These are phyloP conservation scores for Amphipyra tragopoginis DNA, from an alignment of 2,888 invertebrate genomes.

Conservation along the genomic window DNA sequence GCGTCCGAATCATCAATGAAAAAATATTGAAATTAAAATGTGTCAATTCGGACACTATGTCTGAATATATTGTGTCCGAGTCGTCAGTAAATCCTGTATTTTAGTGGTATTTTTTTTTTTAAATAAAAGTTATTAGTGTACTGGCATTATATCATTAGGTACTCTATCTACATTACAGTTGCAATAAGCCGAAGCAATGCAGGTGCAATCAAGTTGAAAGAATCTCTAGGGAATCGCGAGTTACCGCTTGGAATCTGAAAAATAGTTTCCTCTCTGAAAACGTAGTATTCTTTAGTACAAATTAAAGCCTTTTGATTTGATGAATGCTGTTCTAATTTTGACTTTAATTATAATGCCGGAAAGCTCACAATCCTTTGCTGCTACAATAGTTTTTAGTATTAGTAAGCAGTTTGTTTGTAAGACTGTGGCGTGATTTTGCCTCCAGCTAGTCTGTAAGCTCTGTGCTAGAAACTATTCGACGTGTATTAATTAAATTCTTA, in stretches of 20 bases:
- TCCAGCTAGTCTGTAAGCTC: slow-evolving; percentile 26
- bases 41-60: too few species aligned
- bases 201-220: slow-evolving; percentile 39
- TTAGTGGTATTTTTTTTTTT: too few species aligned
- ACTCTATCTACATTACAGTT: slow-evolving; percentile 4
- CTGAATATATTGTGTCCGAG: too few species aligned
- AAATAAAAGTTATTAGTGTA: too few species aligned
- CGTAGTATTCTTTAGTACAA: slow-evolving; percentile 30
- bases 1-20: too few species aligned
- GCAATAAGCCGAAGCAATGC: slow-evolving; percentile 19
- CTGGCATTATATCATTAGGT: neutral
- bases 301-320: slow-evolving; percentile 31
- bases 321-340: neutral
- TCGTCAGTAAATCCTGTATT: too few species aligned
- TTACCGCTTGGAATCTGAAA: slow-evolving; percentile 35
- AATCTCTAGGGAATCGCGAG: slow-evolving; percentile 41
- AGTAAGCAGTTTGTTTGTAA: slow-evolving; percentile 25
- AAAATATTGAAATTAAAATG: too few species aligned
- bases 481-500: slow-evolving; percentile 49
- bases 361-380: slow-evolving; percentile 6
- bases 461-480: slow-evolving; percentile 17
- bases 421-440: slow-evolving; percentile 28
- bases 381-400: slow-evolving; percentile 22
- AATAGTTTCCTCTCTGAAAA: slow-evolving; percentile 27
- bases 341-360: neutral